Conservation (phyloP, 1,140 invertebrate genomes). For the Drosophila ohnishii region DNA sequence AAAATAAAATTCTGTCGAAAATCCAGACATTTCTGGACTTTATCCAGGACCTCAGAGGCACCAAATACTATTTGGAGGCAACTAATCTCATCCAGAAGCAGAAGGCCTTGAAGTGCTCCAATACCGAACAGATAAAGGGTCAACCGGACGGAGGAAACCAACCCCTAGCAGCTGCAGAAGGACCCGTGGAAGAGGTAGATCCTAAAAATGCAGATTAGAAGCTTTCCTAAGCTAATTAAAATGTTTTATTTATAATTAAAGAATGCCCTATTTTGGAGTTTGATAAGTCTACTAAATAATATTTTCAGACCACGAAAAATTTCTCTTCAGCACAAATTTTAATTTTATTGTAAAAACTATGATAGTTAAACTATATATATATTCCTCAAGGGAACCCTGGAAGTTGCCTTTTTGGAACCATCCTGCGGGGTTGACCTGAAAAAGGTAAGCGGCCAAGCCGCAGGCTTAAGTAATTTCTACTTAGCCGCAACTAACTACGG, state of each 20-base stretch:
- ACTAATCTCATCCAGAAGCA: constrained; percentile 6
- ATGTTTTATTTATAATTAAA: not conserved
- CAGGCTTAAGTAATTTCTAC: constrained; percentile 70
- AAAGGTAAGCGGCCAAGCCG: constrained; percentile 46
- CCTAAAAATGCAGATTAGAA: not conserved
- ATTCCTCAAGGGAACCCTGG: not conserved
- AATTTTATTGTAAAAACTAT: not conserved
- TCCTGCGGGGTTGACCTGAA: constrained; percentile 33
- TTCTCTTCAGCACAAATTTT: too few relatives aligned
- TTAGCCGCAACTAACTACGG: constrained; percentile 66
- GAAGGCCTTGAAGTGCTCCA: not conserved
- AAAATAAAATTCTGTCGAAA: not conserved
- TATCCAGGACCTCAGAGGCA: constrained; percentile 17
- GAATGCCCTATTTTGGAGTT: not conserved
- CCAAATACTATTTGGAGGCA: constrained; percentile 23
- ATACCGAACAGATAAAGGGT: not conserved
- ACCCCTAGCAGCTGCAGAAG: not conserved
- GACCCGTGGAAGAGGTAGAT: not conserved
- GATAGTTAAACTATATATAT: not conserved
- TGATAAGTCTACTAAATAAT: too few relatives aligned
- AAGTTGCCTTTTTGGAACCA: not conserved
- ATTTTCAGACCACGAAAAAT: not conserved
- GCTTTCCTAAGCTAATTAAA: not conserved
- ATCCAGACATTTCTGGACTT: constrained; percentile 18
- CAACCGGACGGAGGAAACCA: not conserved